Conservation (phyloP, 2,113 vertebrate species). For the Xiphophorus hellerii region DNA sequence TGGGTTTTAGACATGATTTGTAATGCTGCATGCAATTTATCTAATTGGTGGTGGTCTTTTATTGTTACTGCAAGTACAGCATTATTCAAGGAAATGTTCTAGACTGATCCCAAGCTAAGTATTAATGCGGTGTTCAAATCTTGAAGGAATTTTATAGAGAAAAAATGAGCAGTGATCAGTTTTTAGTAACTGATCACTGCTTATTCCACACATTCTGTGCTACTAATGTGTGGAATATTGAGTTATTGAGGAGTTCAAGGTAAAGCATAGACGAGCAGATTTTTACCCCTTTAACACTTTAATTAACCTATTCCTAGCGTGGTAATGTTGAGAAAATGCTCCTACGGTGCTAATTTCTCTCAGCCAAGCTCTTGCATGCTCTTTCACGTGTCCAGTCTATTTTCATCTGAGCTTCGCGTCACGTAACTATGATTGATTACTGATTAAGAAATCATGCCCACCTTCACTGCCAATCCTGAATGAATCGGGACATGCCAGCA, state of each 20-base stretch:
- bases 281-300: background rate
- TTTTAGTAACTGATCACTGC: background rate
- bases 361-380: conserved; percentile 13
- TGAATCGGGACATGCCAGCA: conserved; percentile 9
- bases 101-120: background rate
- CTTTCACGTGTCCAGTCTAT: conserved; percentile 2
- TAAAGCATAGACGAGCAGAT: background rate
- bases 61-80: background rate
- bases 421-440: conserved; percentile 64
- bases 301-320: background rate
- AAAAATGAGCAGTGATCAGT: background rate
- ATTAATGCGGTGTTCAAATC: background rate
- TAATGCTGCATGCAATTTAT: background rate
- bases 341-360: conserved; percentile 9
- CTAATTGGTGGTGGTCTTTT: background rate
- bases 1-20: background rate
- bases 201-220: background rate
- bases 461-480: conserved; percentile 36
- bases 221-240: background rate
- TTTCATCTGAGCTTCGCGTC: conserved; percentile 33
- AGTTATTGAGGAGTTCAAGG: background rate
- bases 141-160: background rate
- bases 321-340: conserved; percentile 3
- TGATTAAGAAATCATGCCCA: conserved; percentile 46
- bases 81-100: background rate